phyloP scores from a whole-genome alignment of 1,140 invertebrate genomes.

The Drosophila sp. region DNA sequence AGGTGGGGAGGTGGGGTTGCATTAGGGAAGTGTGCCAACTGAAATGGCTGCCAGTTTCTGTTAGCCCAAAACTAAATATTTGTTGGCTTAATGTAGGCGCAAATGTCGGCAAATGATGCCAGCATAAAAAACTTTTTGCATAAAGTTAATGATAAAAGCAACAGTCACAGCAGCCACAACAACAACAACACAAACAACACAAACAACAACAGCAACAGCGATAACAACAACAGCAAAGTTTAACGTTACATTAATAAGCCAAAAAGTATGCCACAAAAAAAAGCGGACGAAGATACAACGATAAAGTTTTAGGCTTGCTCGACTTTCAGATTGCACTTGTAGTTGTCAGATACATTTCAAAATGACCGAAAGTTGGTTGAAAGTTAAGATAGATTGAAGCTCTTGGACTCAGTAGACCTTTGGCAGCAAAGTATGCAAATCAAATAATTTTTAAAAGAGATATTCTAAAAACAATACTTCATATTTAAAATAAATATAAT shows the following conservation, averaged over 20 bases:
- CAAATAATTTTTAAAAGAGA: no score
- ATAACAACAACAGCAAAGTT: constrained; percentile 61
- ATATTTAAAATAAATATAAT: constrained; percentile 1
- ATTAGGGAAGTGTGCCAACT: constrained; percentile 80
- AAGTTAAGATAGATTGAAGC: neutral
- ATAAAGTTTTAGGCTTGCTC: constrained; percentile 4
- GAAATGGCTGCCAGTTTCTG: constrained; percentile 58
- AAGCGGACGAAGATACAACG: constrained; percentile 24
- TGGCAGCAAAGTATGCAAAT: no score
- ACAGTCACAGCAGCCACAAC: constrained; percentile 58
- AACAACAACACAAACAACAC: constrained; percentile 40
- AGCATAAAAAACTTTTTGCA: constrained; percentile 59
- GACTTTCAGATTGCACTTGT: constrained; percentile 16
- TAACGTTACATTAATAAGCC: constrained; percentile 78
- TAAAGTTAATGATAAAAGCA: constrained; percentile 83
- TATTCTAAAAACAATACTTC: no score
- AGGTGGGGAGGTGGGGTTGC: no score
- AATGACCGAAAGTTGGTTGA: neutral
- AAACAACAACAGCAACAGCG: constrained; percentile 39
- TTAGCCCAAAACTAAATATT: constrained; percentile 68
- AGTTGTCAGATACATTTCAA: neutral
- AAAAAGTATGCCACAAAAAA: constrained; percentile 75
- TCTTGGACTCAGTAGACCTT: no score
- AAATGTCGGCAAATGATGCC: constrained; percentile 61
- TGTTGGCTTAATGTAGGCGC: constrained; percentile 76